Evolutionary conservation across 2,888 invertebrate genomes (phyloP), one percentile per base, ranked within the genome.

Genomic region (Tiphia femorata): DNA sequence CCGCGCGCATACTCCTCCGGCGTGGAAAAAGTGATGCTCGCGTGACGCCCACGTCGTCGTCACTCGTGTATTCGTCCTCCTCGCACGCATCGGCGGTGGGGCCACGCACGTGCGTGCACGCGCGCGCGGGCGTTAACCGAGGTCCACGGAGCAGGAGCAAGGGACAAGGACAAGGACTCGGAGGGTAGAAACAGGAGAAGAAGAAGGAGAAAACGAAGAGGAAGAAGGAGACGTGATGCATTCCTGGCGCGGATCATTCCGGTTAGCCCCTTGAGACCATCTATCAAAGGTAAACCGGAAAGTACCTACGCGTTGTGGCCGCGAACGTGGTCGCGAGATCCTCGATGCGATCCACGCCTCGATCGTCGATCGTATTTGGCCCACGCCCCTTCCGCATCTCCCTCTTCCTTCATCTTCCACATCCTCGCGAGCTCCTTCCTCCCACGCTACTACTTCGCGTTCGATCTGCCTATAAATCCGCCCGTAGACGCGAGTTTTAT

Each of bases 271-370:
- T 33, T 55, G 55, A 64, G 48, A 53, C 14, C 57, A 58, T 54
- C 46, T 50, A 23, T 55, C 56, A 52, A 58, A 57, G 67, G 67
- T 67, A 64, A 67, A 54, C 41, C 50, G 14, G n/a, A n/a, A n/a
- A n/a, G n/a, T n/a, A n/a, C 14, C 41, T 10, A 17, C 33, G 20
- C 30, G 27, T 10, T 21, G 10, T 23, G 7, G 3, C 14, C 17
- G 17, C 33, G 12, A 14, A 33, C n/a, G 14, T 14, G 19, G 8
- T 41, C 30, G 14, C 17, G 27, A n/a, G 21, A 16, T 37, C 14
- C n/a, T 2, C 47, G 30, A 38, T 55, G 37, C 37, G 14, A 20
- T 16, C 10, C 21, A 33, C 20, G 37, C 23, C n/a, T 33, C 16
- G n/a, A 42, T 12, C 38, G 27, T 8, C 27, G 7, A 20, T 43